Evolutionary conservation across 2,113 vertebrate species (phyloP).

Genomic region (Boulengeromyrus knoepffleri): DNA sequence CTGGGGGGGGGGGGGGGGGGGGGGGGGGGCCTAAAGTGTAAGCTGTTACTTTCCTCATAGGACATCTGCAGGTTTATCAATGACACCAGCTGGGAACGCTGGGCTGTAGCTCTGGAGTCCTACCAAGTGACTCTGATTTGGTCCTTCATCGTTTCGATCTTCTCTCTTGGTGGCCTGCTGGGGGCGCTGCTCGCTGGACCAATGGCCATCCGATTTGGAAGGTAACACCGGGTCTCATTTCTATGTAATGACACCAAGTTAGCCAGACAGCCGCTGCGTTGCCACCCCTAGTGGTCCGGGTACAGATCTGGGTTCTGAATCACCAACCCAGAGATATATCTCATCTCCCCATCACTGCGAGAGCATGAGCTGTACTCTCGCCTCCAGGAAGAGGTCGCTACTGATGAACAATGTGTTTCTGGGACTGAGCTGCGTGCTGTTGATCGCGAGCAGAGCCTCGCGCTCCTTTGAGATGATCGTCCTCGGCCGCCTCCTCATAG

Average conservation of each 20-base stretch:
- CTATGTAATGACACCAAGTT: not conserved
- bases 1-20: not conserved
- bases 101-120: slow-evolving; percentile 54
- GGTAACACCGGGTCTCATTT: slow-evolving; percentile 51
- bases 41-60: slow-evolving; percentile 44
- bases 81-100: slow-evolving; percentile 64
- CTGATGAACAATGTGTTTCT: slow-evolving; percentile 79
- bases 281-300: not conserved
- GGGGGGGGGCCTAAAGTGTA: not conserved
- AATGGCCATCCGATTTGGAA: slow-evolving; percentile 73
- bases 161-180: slow-evolving; percentile 71
- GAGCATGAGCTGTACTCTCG: not conserved
- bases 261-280: not conserved
- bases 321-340: not conserved
- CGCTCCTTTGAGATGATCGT: slow-evolving; percentile 85
- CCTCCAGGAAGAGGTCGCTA: slow-evolving; percentile 76
- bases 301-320: not conserved
- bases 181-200: slow-evolving; percentile 77
- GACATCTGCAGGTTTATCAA: slow-evolving; percentile 78
- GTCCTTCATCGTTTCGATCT: slow-evolving; percentile 78
- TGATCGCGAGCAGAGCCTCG: slow-evolving; percentile 64
- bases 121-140: slow-evolving; percentile 70
- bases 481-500: slow-evolving; percentile 71
- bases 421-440: slow-evolving; percentile 61
- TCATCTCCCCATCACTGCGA: not conserved